These are phyloP conservation scores for Odontamblyopus rebecca DNA, from an alignment of 2,797 vertebrate genomes.

Conservation along the genomic window DNA sequence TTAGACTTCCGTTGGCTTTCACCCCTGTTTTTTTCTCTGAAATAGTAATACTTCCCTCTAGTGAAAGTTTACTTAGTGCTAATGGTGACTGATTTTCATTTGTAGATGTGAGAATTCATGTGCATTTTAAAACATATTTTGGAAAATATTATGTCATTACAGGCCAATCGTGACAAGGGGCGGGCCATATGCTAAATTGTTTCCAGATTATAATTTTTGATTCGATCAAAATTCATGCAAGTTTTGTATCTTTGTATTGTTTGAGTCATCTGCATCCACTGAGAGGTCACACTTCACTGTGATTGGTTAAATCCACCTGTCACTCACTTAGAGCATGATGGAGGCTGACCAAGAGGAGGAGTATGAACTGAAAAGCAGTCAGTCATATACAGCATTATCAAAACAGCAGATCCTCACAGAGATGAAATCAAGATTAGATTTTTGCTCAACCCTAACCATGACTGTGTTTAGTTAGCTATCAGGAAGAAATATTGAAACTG, in stretches of 20 bases:
- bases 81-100: background rate
- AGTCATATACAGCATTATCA: too few species aligned
- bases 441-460: background rate
- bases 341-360: too few species aligned
- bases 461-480: background rate
- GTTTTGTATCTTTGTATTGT: too few species aligned
- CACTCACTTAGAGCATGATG: background rate
- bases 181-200: too few species aligned
- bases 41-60: background rate
- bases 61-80: background rate
- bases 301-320: background rate
- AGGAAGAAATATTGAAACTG: background rate
- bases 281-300: too few species aligned
- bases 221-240: too few species aligned
- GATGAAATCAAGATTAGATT: too few species aligned
- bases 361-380: too few species aligned
- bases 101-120: background rate
- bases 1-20: slow-evolving; percentile 1
- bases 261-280: too few species aligned
- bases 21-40: background rate
- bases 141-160: background rate
- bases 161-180: background rate
- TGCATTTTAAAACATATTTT: background rate
- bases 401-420: too few species aligned
- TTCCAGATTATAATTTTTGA: too few species aligned